Conservation (phyloP, 1,140 invertebrate genomes). For the Hetaerina americana region DNA sequence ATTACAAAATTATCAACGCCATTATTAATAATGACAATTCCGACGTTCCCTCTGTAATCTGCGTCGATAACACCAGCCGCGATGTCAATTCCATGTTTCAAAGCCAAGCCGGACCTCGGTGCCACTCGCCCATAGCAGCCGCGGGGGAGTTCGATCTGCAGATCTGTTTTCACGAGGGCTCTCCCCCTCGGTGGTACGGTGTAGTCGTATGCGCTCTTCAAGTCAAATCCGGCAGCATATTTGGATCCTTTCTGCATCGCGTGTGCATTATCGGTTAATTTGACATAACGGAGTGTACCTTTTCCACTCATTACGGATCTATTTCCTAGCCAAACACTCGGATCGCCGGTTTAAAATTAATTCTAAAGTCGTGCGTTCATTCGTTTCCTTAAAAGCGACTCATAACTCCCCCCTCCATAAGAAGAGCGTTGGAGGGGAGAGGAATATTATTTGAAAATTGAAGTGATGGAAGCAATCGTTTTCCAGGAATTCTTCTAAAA, state of each 20-base stretch:
- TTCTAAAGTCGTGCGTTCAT: too few species aligned
- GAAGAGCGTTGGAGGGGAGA: too few species aligned
- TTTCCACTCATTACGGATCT: too few species aligned
- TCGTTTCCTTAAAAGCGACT: too few species aligned
- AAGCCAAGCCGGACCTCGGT: conserved; percentile 88
- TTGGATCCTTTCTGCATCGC: conserved; percentile 70
- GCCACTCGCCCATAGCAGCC: conserved; percentile 93
- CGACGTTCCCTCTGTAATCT: conserved; percentile 88
- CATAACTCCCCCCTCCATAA: too few species aligned
- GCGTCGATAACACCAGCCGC: conserved; percentile 89
- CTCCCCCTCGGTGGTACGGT: conserved; percentile 73
- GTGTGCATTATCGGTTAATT: conserved; percentile 62
- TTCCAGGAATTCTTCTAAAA: too few species aligned
- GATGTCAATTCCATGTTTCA: conserved; percentile 93
- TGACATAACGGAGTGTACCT: conserved; percentile 66
- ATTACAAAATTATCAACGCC: conserved; percentile 66
- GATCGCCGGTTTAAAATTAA: too few species aligned
- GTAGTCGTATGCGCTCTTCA: conserved; percentile 82
- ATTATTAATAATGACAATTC: conserved; percentile 91
- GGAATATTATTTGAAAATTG: too few species aligned
- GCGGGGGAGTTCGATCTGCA: conserved; percentile 68
- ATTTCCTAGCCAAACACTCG: too few species aligned
- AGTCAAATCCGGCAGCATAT: conserved; percentile 79
- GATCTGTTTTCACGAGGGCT: conserved; percentile 76
- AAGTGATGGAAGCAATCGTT: too few species aligned